Evolutionary conservation across 2,797 vertebrate genomes (phyloP).

Genomic region (Acrossocheilus wenchowensis): DNA sequence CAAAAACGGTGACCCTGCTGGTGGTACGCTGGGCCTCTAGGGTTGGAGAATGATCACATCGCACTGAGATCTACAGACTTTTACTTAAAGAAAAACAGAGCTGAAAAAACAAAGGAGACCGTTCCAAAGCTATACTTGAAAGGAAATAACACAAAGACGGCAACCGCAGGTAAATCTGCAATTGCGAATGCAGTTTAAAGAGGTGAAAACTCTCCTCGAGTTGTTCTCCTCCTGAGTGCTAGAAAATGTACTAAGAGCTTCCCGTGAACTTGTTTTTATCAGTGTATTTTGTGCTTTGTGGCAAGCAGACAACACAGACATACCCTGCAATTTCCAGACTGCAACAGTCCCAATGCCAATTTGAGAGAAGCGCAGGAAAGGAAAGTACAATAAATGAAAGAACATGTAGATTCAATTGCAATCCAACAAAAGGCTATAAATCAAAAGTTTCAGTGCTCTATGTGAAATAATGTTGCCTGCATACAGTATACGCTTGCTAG

Average conservation of each 20-base stretch:
- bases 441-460: slow-evolving; percentile 22
- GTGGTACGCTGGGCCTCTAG: background rate
- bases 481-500: background rate
- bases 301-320: slow-evolving; percentile 16
- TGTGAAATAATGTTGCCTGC: background rate
- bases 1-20: slow-evolving; percentile 22
- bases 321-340: slow-evolving; percentile 27
- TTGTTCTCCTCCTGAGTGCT: slow-evolving; percentile 30
- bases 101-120: slow-evolving; percentile 26
- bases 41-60: slow-evolving; percentile 8
- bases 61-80: background rate
- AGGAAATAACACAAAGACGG: background rate
- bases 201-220: slow-evolving; percentile 26
- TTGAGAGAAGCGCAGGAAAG: slow-evolving; percentile 20
- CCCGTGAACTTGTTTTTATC: slow-evolving; percentile 32
- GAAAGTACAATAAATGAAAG: slow-evolving; percentile 23
- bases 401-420: slow-evolving; percentile 22
- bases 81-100: background rate
- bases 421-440: slow-evolving; percentile 28
- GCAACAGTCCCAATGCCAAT: slow-evolving; percentile 5
- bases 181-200: slow-evolving; percentile 19
- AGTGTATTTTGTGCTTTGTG: slow-evolving; percentile 5
- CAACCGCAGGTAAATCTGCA: background rate
- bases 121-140: background rate
- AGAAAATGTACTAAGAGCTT: slow-evolving; percentile 15